Conservation (phyloP, 2,888 invertebrate genomes). For the Sarcophaga variegata region DNA sequence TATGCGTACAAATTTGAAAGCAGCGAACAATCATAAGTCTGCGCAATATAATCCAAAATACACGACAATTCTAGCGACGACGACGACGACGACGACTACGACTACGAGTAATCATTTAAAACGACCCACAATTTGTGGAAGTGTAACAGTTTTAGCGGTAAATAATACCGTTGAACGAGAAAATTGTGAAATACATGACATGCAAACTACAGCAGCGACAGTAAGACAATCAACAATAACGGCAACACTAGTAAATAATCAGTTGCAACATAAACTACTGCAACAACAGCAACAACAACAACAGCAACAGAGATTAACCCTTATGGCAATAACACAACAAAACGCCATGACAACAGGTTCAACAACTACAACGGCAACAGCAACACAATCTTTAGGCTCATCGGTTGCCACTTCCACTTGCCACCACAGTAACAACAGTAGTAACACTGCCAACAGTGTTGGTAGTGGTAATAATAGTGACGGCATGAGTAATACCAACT, state of each 20-base stretch:
- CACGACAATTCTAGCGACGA: slow-evolving; percentile 37
- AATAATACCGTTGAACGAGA: slow-evolving; percentile 66
- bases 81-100: too few species aligned
- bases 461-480: slow-evolving; percentile 58
- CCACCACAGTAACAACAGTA: slow-evolving; percentile 37
- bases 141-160: slow-evolving; percentile 35
- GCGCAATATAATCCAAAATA: slow-evolving; percentile 5
- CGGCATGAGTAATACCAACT: slow-evolving; percentile 65
- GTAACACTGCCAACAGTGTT: slow-evolving; percentile 38
- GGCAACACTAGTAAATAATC: slow-evolving; percentile 51
- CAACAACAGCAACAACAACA: slow-evolving; percentile 54
- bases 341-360: slow-evolving; percentile 68
- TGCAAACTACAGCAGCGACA: slow-evolving; percentile 65
- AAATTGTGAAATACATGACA: slow-evolving; percentile 69
- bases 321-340: slow-evolving; percentile 67
- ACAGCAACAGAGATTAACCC: slow-evolving; percentile 63
- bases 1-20: slow-evolving; percentile 16
- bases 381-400: slow-evolving; percentile 70
- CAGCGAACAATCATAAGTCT: background rate
- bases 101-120: slow-evolving; percentile 28
- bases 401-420: slow-evolving; percentile 60
- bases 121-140: slow-evolving; percentile 50
- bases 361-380: slow-evolving; percentile 58
- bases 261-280: slow-evolving; percentile 49
- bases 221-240: slow-evolving; percentile 38